These are phyloP conservation scores for Pyrochroa serraticornis DNA, from an alignment of 2,888 invertebrate species.

Conservation along the genomic window DNA sequence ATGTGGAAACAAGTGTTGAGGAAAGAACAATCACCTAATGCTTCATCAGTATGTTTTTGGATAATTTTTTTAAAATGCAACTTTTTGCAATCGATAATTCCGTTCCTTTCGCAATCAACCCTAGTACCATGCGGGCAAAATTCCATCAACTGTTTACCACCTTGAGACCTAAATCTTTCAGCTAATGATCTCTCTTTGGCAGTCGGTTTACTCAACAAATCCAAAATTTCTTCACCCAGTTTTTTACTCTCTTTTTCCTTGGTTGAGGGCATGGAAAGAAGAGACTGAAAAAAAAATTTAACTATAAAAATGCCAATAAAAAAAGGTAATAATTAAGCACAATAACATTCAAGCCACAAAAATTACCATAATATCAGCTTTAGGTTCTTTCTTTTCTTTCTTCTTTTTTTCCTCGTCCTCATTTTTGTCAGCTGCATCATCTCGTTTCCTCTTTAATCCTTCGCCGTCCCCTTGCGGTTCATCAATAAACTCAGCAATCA, in stretches of 20 bases:
- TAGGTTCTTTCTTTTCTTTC: conserved; percentile 62
- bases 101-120: conserved; percentile 77
- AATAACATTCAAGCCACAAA: background rate
- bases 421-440: conserved; percentile 43
- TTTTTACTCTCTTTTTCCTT: conserved; percentile 95
- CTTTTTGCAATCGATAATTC: conserved; percentile 74
- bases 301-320: background rate
- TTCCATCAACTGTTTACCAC: conserved; percentile 91
- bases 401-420: conserved; percentile 67
- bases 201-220: conserved; percentile 91
- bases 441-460: conserved; percentile 59
- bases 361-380: conserved; percentile 72
- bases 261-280: conserved; percentile 91
- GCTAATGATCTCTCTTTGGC: conserved; percentile 95
- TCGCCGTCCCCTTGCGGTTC: conserved; percentile 48
- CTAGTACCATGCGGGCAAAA: conserved; percentile 96
- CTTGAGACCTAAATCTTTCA: conserved; percentile 94
- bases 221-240: conserved; percentile 94
- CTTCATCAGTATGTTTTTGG: conserved; percentile 85
- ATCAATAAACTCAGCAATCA: conserved; percentile 56
- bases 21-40: conserved; percentile 91
- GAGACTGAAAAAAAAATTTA: conserved; percentile 65
- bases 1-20: conserved; percentile 98
- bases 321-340: background rate
- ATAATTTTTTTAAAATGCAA: conserved; percentile 97